These are phyloP conservation scores for Echinometra lucunter DNA, from an alignment of 53 echinoderm and acorn worm genomes.

Conservation along the genomic window DNA sequence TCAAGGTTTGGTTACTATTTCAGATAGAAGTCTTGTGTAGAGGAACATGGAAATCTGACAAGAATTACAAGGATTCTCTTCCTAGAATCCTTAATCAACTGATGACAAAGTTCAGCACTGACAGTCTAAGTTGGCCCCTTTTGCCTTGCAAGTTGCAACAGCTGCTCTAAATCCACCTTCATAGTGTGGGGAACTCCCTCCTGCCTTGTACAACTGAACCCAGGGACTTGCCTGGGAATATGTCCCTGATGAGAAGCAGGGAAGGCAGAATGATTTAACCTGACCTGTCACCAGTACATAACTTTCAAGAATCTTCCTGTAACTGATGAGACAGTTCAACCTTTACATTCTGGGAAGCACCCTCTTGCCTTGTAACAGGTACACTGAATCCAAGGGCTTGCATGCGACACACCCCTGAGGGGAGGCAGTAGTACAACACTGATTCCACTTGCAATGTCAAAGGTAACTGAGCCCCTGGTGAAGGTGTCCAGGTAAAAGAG, in stretches of 20 bases:
- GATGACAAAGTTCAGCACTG: background rate
- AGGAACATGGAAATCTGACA: background rate
- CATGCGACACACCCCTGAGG: constrained; percentile 63
- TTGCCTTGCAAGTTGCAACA: background rate
- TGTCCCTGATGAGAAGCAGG: no score
- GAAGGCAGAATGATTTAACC: constrained; percentile 42
- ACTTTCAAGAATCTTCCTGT: constrained; percentile 4
- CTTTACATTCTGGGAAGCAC: background rate
- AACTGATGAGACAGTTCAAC: constrained; percentile 25
- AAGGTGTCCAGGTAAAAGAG: constrained; percentile 4
- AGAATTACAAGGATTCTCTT: background rate
- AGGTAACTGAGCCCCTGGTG: background rate
- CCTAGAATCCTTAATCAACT: background rate
- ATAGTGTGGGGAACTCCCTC: no score
- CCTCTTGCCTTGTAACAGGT: constrained; percentile 30
- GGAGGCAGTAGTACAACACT: constrained; percentile 59
- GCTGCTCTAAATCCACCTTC: background rate
- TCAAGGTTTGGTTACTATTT: background rate
- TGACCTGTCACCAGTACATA: background rate
- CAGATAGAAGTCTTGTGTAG: background rate
- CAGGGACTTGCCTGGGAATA: background rate
- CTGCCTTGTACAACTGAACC: no score
- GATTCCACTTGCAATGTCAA: constrained; percentile 63
- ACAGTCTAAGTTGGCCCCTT: background rate
- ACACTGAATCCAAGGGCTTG: constrained; percentile 24